Base-by-base conservation (phyloP, 2,888 invertebrate species). In the Chrysopilus asiliformis region DNA sequence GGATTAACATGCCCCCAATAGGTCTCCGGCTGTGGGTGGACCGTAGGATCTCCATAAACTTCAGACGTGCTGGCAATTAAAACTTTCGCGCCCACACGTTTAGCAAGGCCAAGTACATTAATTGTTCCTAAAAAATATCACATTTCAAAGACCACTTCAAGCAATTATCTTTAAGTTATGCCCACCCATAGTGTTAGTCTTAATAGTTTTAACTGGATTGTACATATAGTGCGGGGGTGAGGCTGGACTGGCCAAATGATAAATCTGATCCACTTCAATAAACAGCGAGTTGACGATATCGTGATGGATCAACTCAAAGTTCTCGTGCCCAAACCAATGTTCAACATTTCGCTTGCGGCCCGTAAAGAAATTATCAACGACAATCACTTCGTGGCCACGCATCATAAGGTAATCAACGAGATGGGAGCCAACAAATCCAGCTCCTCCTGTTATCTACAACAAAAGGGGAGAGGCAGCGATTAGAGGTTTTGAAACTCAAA, bases 1-100 rank as follows among this genome's bases (percentile, higher is more conserved):
- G 97, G 95, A 70, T 98, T 99, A 1, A 98, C 98, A 62, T 98
- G 87, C 1, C 98, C 98, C 95, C 97, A 98, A 56, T 97, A 97
- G 1, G 86, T 82, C 66, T 99, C 98, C 1, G 84, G 80, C 58
- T 98, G 98, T 1, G 98, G 98, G 68, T 98, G 98, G 10, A 89
- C 87, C 60, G 89, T 86, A 1, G 98, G 98, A 67, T 99, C 97
- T 8, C 98, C 98, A 59, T 98, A 99, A 0, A 98, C 91, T 66
- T 98, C 98, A 1, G 95, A 97, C 2, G 97, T 98, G 51, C 95
- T 97, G 8, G 98, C 97, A 56, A 99, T 86, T 42, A 97, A 66
- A 36, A 97, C 79, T 56, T 79, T 81, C 6, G 94, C 95, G 51
- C 89, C 82, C 25, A 93, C 87, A 45, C 95, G 72, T 56, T 93